Evolutionary conservation across 2,113 vertebrate genomes (phyloP), one percentile per base, ranked within the genome.

Genomic region (Nicator chloris): DNA sequence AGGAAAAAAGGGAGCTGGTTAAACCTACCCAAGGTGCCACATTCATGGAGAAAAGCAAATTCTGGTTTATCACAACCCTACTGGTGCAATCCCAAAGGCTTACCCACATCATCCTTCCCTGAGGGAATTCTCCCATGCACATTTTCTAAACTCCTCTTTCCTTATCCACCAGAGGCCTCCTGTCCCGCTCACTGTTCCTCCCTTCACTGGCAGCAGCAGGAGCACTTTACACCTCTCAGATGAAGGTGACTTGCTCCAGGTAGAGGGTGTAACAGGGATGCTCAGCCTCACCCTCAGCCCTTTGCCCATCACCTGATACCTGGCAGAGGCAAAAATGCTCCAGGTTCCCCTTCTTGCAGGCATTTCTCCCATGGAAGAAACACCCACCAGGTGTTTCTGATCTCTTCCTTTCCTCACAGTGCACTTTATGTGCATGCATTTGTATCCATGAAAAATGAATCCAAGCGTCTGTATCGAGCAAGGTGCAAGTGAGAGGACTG

Each of bases 401-500:
- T 31, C 5, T 40, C 40, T 31, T 42, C 6, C 30, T 42, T 77
- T 83, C 60, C 50, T 45, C 35, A 16, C 15, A 0, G 2, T 20
- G 31, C 31, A 24, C 28, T 8, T 51, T 8, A 10, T 2, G 28
- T 31, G 13, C 51, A 28, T 14, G 6, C 0, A 2, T 31, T 30
- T 45, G 16, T 72, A 24, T 23, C 47, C 40, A 50, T 19, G 37
- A 49, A 27, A 76, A 72, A 53, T 3, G 1, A 83, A 42, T 19
- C n/a, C 2, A 59, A 69, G 71, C 7, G 9, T 39, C 44, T 3
- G 1, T 49, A 57, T 27, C 0, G 1, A 84, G 50, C 37, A 50
- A 2, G 1, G n/a, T 1, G 4, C 0, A 2, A 71, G 59, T 7
- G 23, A 77, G 57, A 23, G 17, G n/a, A 6, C 27, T 61, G 49